These are phyloP conservation scores for Drosophila ananassae DNA, from an alignment of 1,140 invertebrate genomes.

Conservation along the genomic window DNA sequence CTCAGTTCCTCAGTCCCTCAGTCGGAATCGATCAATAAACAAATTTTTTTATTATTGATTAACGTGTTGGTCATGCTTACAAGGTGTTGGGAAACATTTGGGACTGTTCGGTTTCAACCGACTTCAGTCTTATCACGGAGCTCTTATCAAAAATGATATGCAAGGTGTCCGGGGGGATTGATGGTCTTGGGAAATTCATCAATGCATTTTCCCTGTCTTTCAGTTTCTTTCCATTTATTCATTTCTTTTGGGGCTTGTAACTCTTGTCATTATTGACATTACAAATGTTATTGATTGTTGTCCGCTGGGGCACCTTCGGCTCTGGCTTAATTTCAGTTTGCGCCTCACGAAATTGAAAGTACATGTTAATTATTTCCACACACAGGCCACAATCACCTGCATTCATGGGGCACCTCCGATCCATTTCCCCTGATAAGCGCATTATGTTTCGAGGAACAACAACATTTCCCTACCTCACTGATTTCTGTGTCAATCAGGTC, in stretches of 20 bases:
- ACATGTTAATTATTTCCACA: constrained; percentile 81
- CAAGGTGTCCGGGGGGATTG: constrained; percentile 58
- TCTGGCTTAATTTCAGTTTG: constrained; percentile 31
- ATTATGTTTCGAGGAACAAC: constrained; percentile 70
- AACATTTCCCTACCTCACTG: constrained; percentile 43
- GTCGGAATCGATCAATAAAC: constrained; percentile 48
- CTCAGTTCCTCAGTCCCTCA: constrained; percentile 2
- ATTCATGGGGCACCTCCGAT: constrained; percentile 59
- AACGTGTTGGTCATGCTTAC: constrained; percentile 40
- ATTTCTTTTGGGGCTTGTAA: constrained; percentile 22
- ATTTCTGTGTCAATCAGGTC: constrained; percentile 67
- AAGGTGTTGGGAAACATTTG: constrained; percentile 46
- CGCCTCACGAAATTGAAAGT: constrained; percentile 72
- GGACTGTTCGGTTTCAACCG: constrained; percentile 10
- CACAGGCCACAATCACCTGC: constrained; percentile 76
- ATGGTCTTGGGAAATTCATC: constrained; percentile 63
- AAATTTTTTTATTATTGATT: constrained; percentile 66
- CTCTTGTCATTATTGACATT: constrained; percentile 78
- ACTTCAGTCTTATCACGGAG: constrained; percentile 35
- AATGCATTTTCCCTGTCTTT: constrained; percentile 60
- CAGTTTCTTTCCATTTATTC: constrained; percentile 18
- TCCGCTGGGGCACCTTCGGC: constrained; percentile 15
- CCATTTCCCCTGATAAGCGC: constrained; percentile 75
- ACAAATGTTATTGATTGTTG: constrained; percentile 79
- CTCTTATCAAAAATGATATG: constrained; percentile 59